phyloP scores from a whole-genome alignment of 2,888 invertebrate genomes.

The Catocala fraxini region DNA sequence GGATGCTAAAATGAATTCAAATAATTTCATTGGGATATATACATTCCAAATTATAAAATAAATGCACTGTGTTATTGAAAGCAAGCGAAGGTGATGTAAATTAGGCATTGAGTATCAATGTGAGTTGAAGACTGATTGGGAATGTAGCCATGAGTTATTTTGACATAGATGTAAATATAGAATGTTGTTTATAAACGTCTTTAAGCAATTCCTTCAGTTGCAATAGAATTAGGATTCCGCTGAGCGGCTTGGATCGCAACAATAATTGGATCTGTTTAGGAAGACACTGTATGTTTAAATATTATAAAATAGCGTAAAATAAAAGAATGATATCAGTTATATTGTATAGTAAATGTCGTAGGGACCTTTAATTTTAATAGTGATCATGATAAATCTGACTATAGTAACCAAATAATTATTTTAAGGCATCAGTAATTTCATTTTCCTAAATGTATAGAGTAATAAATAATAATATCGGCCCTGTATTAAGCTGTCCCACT shows the following conservation, averaged over 20 bases:
- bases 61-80: slow-evolving; percentile 45
- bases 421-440: slow-evolving; percentile 58
- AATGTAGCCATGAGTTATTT: slow-evolving; percentile 71
- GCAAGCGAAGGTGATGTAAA: slow-evolving; percentile 33
- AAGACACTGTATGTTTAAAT: slow-evolving; percentile 31
- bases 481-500: no score
- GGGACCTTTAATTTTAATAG: slow-evolving; percentile 48
- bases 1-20: slow-evolving; percentile 61
- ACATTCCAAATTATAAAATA: slow-evolving; percentile 68
- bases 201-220: slow-evolving; percentile 72
- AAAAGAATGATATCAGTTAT: slow-evolving; percentile 35
- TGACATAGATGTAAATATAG: slow-evolving; percentile 63
- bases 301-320: slow-evolving; percentile 26
- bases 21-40: slow-evolving; percentile 31
- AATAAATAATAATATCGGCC: no score
- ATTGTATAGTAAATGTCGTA: slow-evolving; percentile 20
- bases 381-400: slow-evolving; percentile 77
- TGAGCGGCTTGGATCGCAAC: slow-evolving; percentile 21
- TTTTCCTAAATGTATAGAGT: slow-evolving; percentile 37
- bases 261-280: slow-evolving; percentile 47
- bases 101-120: slow-evolving; percentile 61
- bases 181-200: slow-evolving; percentile 49
- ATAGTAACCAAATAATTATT: slow-evolving; percentile 70
- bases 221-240: slow-evolving; percentile 53
- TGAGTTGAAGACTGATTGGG: slow-evolving; percentile 83